Evolutionary conservation across 2,113 vertebrate genomes (phyloP).

Genomic region (Odontophorus gujanensis): DNA sequence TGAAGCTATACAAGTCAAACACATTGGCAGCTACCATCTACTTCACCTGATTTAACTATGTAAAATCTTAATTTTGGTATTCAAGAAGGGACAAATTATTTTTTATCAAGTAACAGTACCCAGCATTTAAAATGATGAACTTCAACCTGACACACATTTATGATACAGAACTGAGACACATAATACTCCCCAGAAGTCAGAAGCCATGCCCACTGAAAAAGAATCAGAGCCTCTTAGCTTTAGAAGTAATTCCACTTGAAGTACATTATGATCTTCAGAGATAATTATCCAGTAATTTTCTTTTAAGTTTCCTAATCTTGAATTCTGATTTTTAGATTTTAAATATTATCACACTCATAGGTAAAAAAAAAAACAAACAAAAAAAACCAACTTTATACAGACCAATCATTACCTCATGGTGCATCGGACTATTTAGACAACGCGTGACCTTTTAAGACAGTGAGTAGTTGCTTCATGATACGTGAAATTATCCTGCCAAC

Average conservation of each 20-base stretch:
- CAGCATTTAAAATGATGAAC: not conserved
- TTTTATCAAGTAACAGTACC: not conserved
- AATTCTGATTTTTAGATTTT: not conserved
- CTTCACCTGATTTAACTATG: not conserved
- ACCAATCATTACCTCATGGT: not conserved
- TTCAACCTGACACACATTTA: not conserved
- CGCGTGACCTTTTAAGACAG: not conserved
- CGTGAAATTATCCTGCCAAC: not conserved
- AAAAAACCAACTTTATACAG: not conserved
- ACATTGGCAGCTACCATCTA: not conserved
- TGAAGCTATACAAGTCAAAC: not conserved
- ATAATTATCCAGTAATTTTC: not conserved
- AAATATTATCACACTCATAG: not conserved
- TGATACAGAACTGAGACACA: not conserved
- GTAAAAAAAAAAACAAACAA: not conserved
- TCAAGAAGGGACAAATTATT: not conserved
- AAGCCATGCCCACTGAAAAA: not conserved
- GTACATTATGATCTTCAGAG: not conserved
- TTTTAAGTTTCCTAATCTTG: not conserved
- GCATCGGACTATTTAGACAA: not conserved
- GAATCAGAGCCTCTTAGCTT: not conserved
- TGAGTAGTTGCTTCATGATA: not conserved
- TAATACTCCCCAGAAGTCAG: accelerated
- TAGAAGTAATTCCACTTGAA: not conserved
- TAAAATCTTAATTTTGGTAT: not conserved